Conservation (phyloP, 2,888 invertebrate genomes). For the Watsonalla binaria region DNA sequence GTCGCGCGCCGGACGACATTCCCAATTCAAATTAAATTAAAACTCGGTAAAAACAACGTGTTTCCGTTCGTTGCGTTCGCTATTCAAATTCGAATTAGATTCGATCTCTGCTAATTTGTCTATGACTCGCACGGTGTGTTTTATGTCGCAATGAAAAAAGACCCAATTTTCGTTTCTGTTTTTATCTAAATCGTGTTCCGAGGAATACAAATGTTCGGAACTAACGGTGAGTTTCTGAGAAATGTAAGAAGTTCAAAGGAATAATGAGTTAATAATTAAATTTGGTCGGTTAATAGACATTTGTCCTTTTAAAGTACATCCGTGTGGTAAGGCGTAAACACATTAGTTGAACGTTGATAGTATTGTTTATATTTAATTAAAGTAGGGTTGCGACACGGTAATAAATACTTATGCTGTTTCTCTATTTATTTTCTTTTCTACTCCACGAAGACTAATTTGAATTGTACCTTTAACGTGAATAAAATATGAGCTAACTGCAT, state of each 20-base stretch:
- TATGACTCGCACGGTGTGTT: constrained; percentile 44
- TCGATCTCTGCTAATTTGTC: constrained; percentile 75
- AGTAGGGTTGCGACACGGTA: not conserved
- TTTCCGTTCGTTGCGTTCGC: constrained; percentile 58
- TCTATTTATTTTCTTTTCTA: not conserved
- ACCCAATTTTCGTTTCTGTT: constrained; percentile 14
- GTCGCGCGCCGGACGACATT: constrained; percentile 60
- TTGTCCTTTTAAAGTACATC: constrained; percentile 45
- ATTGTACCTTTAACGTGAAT: constrained; percentile 2
- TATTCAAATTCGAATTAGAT: constrained; percentile 64
- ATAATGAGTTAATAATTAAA: constrained; percentile 55
- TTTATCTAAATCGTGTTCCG: constrained; percentile 13
- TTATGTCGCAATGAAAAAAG: constrained; percentile 20
- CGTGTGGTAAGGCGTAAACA: constrained; percentile 21
- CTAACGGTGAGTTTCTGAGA: constrained; percentile 33
- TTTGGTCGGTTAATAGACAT: constrained; percentile 47
- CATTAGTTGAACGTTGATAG: constrained; percentile 31
- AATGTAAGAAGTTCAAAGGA: constrained; percentile 30
- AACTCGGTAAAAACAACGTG: constrained; percentile 73
- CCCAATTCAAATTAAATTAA: constrained; percentile 76
- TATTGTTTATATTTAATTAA: constrained; percentile 18
- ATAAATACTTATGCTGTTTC: not conserved
- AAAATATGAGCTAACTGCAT: not conserved
- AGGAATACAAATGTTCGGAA: constrained; percentile 24
- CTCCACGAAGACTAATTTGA: not conserved